These are phyloP conservation scores for Eupsittula cactorum DNA, from an alignment of 2,113 vertebrate genomes.

Conservation along the genomic window DNA sequence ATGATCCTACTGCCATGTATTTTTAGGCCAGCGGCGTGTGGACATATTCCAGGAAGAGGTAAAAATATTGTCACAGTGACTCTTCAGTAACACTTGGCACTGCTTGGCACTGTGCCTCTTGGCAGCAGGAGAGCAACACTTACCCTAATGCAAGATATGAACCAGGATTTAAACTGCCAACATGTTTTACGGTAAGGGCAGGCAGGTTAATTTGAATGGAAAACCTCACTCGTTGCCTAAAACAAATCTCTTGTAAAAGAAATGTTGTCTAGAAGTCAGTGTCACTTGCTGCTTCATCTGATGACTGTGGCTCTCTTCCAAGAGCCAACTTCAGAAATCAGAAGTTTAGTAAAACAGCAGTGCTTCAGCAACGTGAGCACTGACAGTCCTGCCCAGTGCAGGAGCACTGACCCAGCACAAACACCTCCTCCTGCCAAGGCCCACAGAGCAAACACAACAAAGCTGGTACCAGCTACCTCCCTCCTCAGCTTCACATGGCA, in stretches of 20 bases:
- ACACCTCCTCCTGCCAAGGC: background rate
- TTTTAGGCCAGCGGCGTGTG: conserved; percentile 2
- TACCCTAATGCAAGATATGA: background rate
- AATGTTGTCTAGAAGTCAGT: background rate
- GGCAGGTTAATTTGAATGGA: background rate
- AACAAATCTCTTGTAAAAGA: background rate
- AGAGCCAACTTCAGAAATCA: background rate
- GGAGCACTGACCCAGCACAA: background rate
- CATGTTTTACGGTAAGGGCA: background rate
- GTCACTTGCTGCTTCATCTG: background rate
- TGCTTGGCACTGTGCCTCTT: background rate
- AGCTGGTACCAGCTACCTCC: background rate
- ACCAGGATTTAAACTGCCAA: background rate
- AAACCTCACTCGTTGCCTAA: background rate
- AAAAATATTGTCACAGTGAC: background rate
- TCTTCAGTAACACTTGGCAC: conserved; percentile 12
- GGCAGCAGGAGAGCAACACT: conserved; percentile 1
- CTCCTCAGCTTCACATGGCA: background rate
- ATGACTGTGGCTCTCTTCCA: background rate
- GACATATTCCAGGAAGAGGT: conserved; percentile 38
- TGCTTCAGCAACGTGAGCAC: background rate
- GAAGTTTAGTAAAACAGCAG: background rate
- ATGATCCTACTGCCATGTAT: background rate
- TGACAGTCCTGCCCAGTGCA: background rate
- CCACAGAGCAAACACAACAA: background rate